Percentiles rank a stretch among this genome's conserved stretches.
These are phyloP conservation scores for Camptogramma bilineatum DNA, from an alignment of 2,888 invertebrate genomes.

Conservation along the genomic window DNA sequence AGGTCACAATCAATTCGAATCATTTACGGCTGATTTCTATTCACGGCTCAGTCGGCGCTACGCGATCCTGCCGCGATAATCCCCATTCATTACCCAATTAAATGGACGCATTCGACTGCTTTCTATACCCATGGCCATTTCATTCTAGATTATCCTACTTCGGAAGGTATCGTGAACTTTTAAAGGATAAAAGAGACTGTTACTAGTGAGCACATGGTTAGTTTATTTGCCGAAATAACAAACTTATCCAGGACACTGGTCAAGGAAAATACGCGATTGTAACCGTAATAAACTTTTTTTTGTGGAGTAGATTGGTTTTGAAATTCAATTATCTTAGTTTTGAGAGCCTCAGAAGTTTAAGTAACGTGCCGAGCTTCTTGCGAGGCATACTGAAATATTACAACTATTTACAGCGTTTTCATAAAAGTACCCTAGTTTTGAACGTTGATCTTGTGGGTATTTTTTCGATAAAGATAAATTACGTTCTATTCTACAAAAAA, in stretches of 20 bases:
- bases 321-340: not conserved
- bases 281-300: not conserved
- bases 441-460: too few relatives aligned
- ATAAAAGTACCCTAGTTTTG: too few relatives aligned
- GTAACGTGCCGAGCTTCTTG: not conserved
- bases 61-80: conserved; percentile 32
- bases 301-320: not conserved
- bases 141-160: conserved; percentile 21
- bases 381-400: not conserved
- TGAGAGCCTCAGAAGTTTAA: not conserved
- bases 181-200: conserved; percentile 23
- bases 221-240: conserved; percentile 1
- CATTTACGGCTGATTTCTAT: conserved; percentile 13
- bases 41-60: conserved; percentile 14
- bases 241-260: not conserved
- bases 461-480: too few relatives aligned
- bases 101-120: conserved; percentile 39
- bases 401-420: not conserved
- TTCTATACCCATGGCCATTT: conserved; percentile 8
- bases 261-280: not conserved
- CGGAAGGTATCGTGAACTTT: conserved; percentile 34
- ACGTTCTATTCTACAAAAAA: too few relatives aligned
- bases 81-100: conserved; percentile 49
- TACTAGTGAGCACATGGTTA: not conserved
- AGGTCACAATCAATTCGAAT: conserved; percentile 4